Base-by-base conservation (phyloP, 2,797 vertebrate species). In the Caiman crocodilus region DNA sequence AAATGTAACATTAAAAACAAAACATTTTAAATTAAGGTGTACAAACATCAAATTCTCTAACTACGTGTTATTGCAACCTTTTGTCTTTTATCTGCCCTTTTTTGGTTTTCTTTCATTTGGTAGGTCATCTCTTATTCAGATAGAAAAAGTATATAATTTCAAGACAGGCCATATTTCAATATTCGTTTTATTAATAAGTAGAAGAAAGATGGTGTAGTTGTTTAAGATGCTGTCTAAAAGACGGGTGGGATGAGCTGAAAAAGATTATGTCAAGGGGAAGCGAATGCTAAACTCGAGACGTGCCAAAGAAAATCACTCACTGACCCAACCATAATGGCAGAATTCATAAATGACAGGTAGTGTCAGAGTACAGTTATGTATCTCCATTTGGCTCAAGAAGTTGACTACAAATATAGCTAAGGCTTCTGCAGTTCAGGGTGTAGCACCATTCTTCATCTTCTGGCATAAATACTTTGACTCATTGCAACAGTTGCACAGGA, bases 201-300 rank as follows among this genome's bases (percentile, higher is more conserved):
- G 3, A 82, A 17, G 76, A 85, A 17, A 16, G 90, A 14, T 1
- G 30, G 8, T 5, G 75, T 14, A 83, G 26, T 69, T 21, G 61
- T 95, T 94, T 76, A 87, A 92, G 17, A 73, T 28, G 12, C 2
- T 2, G 56, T 84, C 92, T 92, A 18, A 89, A 94, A 93, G 30
- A 87, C 75, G 60, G 75, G 50, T 59, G 69, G 11, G 2, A 89
- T 73, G 57, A 76, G 57, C 7, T 75, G 85, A 64, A 26, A 18
- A 57, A 20, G 15, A 30, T 20, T n/a, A 30, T 21, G 64, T 17
- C 20, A 56, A 32, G 7, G 69, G 69, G 42, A 77, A 17, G 8
- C 69, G n/a, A 82, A 1, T 75, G 85, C 88, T 85, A 77, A 56
- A 17, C 6, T 35, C 42, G 28, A 20, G 65, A 63, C 55, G 1